Evolutionary conservation across 2,888 invertebrate species (phyloP).

Genomic region (Dasysyrphus albostriatus): DNA sequence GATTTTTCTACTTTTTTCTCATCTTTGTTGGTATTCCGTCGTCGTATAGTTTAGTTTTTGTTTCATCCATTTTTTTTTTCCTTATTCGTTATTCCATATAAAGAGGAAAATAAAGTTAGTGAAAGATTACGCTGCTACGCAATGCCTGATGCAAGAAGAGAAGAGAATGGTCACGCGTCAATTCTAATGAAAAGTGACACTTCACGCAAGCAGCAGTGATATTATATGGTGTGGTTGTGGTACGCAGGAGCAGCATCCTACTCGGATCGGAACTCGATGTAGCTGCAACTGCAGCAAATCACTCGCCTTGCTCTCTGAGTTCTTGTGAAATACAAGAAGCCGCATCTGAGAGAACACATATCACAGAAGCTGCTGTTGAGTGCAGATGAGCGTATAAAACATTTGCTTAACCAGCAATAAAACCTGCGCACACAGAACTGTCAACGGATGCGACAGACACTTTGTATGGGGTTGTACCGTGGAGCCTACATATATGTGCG

Average conservation of each 20-base stretch:
- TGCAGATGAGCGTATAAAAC: constrained; percentile 75
- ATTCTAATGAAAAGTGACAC: constrained; percentile 76
- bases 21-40: constrained; percentile 34
- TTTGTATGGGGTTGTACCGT: constrained; percentile 61
- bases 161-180: constrained; percentile 71
- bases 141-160: constrained; percentile 34
- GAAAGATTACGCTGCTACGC: constrained; percentile 60
- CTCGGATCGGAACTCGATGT: constrained; percentile 11
- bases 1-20: constrained; percentile 28
- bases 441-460: constrained; percentile 76
- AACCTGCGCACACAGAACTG: constrained; percentile 75
- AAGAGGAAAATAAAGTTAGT: constrained; percentile 52
- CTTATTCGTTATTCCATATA: constrained; percentile 5
- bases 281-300: constrained; percentile 18
- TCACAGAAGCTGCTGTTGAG: constrained; percentile 69
- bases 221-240: constrained; percentile 20
- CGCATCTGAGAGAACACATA: constrained; percentile 48
- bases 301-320: constrained; percentile 25
- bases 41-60: neutral
- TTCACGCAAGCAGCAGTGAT: constrained; percentile 72
- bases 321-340: constrained; percentile 59
- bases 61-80: neutral
- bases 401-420: constrained; percentile 76
- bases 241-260: constrained; percentile 34
- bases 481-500: constrained; percentile 16